These are phyloP conservation scores for Phaethornis superciliosus DNA, from an alignment of 2,113 vertebrate genomes.

Conservation along the genomic window DNA sequence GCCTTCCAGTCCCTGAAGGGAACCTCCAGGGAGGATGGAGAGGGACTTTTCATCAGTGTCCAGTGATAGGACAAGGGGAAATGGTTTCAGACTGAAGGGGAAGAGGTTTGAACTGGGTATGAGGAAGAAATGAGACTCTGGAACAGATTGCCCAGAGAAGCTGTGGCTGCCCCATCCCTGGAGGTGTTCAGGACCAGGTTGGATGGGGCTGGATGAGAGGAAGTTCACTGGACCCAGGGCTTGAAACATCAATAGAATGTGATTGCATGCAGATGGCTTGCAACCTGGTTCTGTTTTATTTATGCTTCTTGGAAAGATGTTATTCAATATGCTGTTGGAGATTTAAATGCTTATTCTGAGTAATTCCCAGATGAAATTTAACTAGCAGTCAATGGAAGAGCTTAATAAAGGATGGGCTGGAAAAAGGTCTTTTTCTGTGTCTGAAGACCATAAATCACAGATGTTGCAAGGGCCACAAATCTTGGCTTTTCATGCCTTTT, in stretches of 20 bases:
- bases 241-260: background rate
- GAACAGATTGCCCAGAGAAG: too few species aligned
- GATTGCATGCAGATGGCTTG: background rate
- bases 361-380: slow-evolving; percentile 11
- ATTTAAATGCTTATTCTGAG: slow-evolving; percentile 16
- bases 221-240: background rate
- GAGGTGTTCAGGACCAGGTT: too few species aligned
- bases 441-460: slow-evolving; percentile 7
- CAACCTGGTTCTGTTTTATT: background rate
- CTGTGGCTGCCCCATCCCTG: too few species aligned
- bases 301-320: background rate
- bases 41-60: too few species aligned
- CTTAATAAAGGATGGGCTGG: slow-evolving; percentile 16
- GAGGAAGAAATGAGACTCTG: too few species aligned
- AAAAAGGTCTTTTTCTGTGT: background rate
- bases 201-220: too few species aligned
- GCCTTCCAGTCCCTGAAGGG: too few species aligned
- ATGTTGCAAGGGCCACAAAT: slow-evolving; percentile 31
- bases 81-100: too few species aligned
- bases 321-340: background rate
- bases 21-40: too few species aligned
- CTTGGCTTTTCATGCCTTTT: slow-evolving; percentile 26
- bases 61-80: too few species aligned
- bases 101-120: too few species aligned
- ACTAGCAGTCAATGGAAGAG: background rate